Percentiles rank a stretch among this genome's conserved stretches.
Conservation (phyloP, 37 sponge, comb jelly and placozoan species). For the Spongilla lacustris region DNA sequence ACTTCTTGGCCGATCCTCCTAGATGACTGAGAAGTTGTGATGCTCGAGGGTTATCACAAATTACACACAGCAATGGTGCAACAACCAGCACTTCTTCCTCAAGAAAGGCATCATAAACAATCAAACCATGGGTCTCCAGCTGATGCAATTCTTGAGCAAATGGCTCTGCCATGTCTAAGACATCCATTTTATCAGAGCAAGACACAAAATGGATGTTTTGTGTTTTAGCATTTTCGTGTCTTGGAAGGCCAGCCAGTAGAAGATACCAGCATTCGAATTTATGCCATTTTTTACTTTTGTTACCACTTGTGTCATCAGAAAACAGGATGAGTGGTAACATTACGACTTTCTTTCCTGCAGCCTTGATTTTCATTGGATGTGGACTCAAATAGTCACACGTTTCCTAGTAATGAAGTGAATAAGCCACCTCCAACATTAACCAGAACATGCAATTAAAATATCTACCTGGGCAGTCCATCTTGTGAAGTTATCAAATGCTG, state of each 20-base stretch:
- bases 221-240: constrained; percentile 15
- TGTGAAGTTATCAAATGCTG: neutral
- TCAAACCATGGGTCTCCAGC: constrained; percentile 15
- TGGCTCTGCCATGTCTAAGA: constrained; percentile 35
- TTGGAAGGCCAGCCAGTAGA: constrained; percentile 44
- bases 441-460: neutral
- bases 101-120: constrained; percentile 31
- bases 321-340: constrained; percentile 44
- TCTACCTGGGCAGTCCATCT: neutral
- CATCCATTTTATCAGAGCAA: constrained; percentile 35
- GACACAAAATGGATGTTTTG: constrained; percentile 45
- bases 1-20: constrained; percentile 36
- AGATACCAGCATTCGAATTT: constrained; percentile 62
- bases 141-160: constrained; percentile 13
- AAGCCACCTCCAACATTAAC: neutral
- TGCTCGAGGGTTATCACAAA: constrained; percentile 44
- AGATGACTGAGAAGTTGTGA: constrained; percentile 43
- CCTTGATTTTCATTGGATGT: constrained; percentile 1
- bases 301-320: constrained; percentile 75
- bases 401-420: neutral
- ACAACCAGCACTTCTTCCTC: constrained; percentile 23
- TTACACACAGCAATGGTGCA: constrained; percentile 26
- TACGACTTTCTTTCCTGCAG: neutral
- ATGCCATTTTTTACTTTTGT: constrained; percentile 55
- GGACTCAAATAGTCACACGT: neutral